These are phyloP conservation scores for Xenus cinereus DNA, from an alignment of 2,113 vertebrate genomes.

Conservation along the genomic window DNA sequence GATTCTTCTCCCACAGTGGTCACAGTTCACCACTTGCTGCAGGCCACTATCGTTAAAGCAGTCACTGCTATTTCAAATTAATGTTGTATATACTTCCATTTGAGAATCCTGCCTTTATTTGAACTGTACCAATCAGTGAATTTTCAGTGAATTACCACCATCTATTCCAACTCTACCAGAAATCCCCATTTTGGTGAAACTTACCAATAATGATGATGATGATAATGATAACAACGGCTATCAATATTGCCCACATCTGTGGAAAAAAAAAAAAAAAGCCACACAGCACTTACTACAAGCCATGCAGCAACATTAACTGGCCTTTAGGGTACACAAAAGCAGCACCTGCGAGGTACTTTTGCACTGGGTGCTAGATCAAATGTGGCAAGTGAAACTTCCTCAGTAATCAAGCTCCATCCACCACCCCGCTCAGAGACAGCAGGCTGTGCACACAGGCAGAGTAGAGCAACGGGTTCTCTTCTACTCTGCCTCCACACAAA, in stretches of 20 bases:
- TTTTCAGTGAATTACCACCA: not conserved
- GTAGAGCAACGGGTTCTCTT: not conserved
- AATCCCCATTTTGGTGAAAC: constrained; percentile 51
- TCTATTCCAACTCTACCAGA: not conserved
- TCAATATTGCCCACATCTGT: constrained; percentile 98
- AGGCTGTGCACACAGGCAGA: not conserved
- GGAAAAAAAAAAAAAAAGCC: not conserved
- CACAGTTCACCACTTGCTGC: not conserved
- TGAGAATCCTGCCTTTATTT: not conserved
- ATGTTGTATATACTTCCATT: not conserved
- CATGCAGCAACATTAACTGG: not conserved
- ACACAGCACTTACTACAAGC: not conserved
- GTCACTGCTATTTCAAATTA: not conserved
- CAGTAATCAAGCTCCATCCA: too few species aligned
- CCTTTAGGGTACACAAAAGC: not conserved
- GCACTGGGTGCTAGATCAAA: not conserved
- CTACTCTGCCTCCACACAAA: not conserved
- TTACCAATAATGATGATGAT: constrained; percentile 92
- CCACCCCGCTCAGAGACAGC: fast-evolving
- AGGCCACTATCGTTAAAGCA: not conserved
- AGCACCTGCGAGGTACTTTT: not conserved
- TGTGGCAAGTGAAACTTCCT: fast-evolving
- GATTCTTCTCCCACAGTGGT: not conserved
- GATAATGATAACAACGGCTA: constrained; percentile 84
- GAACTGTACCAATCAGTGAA: not conserved